Evolutionary conservation across 2,888 invertebrate genomes (phyloP).

Genomic region (Lucinisca nassula): DNA sequence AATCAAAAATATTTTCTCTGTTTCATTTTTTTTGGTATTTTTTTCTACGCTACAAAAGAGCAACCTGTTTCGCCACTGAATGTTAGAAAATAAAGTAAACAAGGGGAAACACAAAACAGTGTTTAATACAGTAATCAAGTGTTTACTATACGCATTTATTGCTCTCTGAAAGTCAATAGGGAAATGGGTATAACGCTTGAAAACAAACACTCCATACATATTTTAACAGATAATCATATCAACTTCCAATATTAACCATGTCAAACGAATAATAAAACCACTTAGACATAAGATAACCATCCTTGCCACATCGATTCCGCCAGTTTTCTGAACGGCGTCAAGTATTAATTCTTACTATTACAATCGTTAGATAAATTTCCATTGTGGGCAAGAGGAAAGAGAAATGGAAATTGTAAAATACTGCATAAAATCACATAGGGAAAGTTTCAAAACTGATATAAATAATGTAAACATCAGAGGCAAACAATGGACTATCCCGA

Average conservation of each 20-base stretch:
- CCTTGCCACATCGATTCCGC: no score
- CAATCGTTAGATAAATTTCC: no score
- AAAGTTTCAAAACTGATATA: not conserved
- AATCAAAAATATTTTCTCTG: no score
- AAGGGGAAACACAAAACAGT: not conserved
- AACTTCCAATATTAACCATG: not conserved
- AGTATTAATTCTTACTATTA: no score
- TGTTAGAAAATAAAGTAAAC: no score
- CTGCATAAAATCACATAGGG: not conserved
- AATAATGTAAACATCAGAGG: not conserved
- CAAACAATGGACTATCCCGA: not conserved
- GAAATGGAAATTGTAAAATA: not conserved
- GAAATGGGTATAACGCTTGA: not conserved
- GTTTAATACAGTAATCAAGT: not conserved
- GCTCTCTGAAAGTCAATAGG: not conserved
- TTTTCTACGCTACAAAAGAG: no score
- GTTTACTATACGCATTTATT: not conserved
- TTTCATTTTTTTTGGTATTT: no score
- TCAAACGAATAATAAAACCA: not conserved
- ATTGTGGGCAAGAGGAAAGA: no score
- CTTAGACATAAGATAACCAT: no score
- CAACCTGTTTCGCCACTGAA: no score
- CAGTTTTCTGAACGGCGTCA: no score
- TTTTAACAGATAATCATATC: not conserved
- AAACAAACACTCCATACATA: constrained; percentile 10